Base-by-base conservation (phyloP, 2,113 vertebrate species). In the Mormoops blainvillei region DNA sequence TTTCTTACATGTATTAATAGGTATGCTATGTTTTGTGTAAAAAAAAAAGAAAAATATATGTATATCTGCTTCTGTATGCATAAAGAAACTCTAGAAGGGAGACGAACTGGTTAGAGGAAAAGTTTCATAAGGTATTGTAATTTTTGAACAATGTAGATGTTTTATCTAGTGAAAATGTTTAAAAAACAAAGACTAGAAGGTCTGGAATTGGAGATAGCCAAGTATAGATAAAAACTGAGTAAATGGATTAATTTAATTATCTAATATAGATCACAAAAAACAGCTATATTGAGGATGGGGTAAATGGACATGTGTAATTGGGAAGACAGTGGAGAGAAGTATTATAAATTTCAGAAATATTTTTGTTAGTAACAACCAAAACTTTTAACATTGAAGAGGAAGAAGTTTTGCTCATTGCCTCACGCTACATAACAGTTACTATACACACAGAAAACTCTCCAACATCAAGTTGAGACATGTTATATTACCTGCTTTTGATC, bases 401-500 rank as follows among this genome's bases (percentile, higher is more conserved):
- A 76, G 20, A 73, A 50, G 36, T 77, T 84, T 96, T 80, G 80
- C 41, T 73, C 74, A 87, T 20, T 87, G 63, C 8, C 58, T 85
- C n/a, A 86, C 4, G 11, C 36, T 68, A 80, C 28, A 6, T 67
- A 89, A 93, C 8, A 81, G 36, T 89, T 83, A 86, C 6, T 56
- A 94, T 19, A 86, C 28, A 94, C 33, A 83, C 2, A 92, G 43
- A 3, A 84, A 95, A 93, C 63, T 31, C 36, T 5, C 80, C 36
- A 78, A 52, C 12, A 85, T 83, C 68, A 83, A 86, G 73, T 58
- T 87, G 56, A 58, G 48, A 92, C 58, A 36, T 74, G 41, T 92
- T 91, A 63, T 84, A 52, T 70, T 96, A 98, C 98, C 97, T 96
- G 96, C 24, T 96, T 97, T 97, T 58, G 89, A 52, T 94, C 96